phyloP scores from a whole-genome alignment of 2,113 vertebrate species.

The Cyphomyrus discorhynchus region DNA sequence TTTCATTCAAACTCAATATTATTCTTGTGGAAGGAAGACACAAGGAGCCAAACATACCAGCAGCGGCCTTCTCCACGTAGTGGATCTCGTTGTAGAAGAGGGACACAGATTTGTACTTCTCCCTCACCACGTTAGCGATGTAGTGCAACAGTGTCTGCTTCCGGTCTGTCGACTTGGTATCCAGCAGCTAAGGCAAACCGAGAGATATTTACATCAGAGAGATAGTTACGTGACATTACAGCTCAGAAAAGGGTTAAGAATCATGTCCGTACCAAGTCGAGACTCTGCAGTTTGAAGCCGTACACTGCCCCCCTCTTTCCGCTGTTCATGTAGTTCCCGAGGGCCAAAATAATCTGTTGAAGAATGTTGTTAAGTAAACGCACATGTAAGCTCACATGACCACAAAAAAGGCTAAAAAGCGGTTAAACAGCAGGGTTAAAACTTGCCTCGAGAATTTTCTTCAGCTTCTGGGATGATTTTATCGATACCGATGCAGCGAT shows the following conservation, averaged over 20 bases:
- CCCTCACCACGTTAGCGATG: conserved; percentile 82
- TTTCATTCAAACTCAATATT: neutral
- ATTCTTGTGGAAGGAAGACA: too few relatives aligned
- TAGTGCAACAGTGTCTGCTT: conserved; percentile 92
- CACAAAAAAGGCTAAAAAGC: neutral
- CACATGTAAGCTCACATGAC: neutral
- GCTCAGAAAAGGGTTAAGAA: conserved; percentile 43
- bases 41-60: conserved; percentile 62
- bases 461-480: conserved; percentile 95
- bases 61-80: conserved; percentile 94
- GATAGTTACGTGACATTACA: neutral
- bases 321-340: conserved; percentile 99
- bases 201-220: neutral
- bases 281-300: conserved; percentile 95
- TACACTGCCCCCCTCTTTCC: conserved; percentile 95
- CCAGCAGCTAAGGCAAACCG: conserved; percentile 66
- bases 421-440: neutral
- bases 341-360: conserved; percentile 85
- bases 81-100: conserved; percentile 93
- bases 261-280: conserved; percentile 75
- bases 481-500: conserved; percentile 96
- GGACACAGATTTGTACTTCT: conserved; percentile 77
- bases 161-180: conserved; percentile 92
- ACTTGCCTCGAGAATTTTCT: conserved; percentile 93
- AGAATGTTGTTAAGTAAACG: neutral